Evolutionary conservation across 2,113 vertebrate species (phyloP).

Genomic region (mouse (Mus musculus)): DNA sequence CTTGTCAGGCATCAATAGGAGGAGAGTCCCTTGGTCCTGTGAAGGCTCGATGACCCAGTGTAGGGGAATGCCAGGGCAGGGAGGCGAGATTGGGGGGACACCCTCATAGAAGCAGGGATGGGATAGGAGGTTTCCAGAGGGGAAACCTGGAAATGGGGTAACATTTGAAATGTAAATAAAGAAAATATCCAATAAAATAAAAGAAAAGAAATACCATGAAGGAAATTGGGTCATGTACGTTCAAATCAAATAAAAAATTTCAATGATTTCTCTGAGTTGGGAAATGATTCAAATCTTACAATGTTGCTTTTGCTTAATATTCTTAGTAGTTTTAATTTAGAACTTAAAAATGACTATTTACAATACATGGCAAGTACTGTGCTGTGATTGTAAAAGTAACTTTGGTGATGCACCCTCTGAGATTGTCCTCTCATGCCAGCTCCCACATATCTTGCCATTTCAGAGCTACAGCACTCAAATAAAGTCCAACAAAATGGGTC

Average conservation of each 20-base stretch:
- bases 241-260: conserved; percentile 74
- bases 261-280: conserved; percentile 84
- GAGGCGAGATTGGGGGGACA: no score
- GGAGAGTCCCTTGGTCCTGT: no score
- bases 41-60: no score
- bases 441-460: neutral
- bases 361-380: conserved; percentile 71
- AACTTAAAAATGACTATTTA: conserved; percentile 81
- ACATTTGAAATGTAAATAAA: no score
- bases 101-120: no score
- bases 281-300: conserved; percentile 86
- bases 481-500: conserved; percentile 1
- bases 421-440: neutral
- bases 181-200: no score
- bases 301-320: conserved; percentile 80
- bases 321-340: conserved; percentile 84
- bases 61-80: no score
- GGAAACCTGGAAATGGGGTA: no score
- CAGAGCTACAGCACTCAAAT: conserved; percentile 63
- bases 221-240: conserved; percentile 64
- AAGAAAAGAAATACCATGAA: conserved; percentile 43
- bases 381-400: conserved; percentile 57
- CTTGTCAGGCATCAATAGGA: no score
- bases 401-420: neutral
- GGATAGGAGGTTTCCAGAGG: no score